phyloP scores from a whole-genome alignment of 2,113 vertebrate species.

The Forbesichthys agassizii region DNA sequence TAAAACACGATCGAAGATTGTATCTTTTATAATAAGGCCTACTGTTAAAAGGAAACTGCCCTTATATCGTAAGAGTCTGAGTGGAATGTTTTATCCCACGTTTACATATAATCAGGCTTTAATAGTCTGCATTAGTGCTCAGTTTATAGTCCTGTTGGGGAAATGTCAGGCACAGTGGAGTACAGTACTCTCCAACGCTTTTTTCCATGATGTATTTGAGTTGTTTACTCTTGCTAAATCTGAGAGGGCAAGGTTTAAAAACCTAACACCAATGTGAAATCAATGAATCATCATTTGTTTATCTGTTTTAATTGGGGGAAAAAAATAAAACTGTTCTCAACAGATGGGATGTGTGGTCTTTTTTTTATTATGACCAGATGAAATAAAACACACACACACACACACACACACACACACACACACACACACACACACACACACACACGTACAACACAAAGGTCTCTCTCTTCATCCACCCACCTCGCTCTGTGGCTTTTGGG shows the following conservation, averaged over 20 bases:
- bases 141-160: constrained; percentile 60
- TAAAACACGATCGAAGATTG: constrained; percentile 13
- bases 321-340: constrained; percentile 63
- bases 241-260: constrained; percentile 74
- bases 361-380: constrained; percentile 81
- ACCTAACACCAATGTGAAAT: constrained; percentile 77
- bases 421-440: constrained; percentile 57
- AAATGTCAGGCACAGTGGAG: constrained; percentile 69
- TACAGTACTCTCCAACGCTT: constrained; percentile 65
- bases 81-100: constrained; percentile 68
- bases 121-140: constrained; percentile 63
- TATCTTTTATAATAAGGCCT: not conserved
- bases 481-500: constrained; percentile 68
- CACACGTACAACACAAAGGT: constrained; percentile 77
- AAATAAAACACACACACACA: constrained; percentile 65
- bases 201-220: constrained; percentile 76
- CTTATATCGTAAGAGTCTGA: constrained; percentile 51
- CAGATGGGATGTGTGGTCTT: constrained; percentile 64
- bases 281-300: constrained; percentile 76
- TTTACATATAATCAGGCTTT: constrained; percentile 71
- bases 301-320: constrained; percentile 69
- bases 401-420: constrained; percentile 66
- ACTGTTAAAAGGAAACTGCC: constrained; percentile 51
- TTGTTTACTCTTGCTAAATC: constrained; percentile 77
- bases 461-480: constrained; percentile 67